Conservation (phyloP, 2,113 vertebrate genomes). For the Neogobius melanostomus region DNA sequence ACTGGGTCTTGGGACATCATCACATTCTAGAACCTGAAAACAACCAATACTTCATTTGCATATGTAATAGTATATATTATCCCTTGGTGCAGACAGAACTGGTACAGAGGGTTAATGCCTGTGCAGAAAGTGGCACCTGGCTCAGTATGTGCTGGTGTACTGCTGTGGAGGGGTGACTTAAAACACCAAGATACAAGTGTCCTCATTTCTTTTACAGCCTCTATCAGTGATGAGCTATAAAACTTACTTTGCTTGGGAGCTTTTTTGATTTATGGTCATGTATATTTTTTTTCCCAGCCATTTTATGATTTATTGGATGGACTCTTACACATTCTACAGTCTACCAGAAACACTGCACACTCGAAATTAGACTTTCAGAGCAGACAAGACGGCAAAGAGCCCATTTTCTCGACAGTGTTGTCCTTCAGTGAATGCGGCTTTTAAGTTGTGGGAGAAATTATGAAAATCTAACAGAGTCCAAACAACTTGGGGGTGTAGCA, state of each 20-base stretch:
- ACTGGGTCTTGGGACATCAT: no score
- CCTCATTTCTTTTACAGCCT: conserved; percentile 11
- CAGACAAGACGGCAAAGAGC: not conserved
- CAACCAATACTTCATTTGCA: no score
- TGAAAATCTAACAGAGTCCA: not conserved
- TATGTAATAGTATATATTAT: not conserved
- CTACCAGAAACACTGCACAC: not conserved
- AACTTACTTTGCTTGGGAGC: conserved; percentile 8
- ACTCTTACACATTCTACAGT: conserved; percentile 3
- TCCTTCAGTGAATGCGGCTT: conserved; percentile 1
- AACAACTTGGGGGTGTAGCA: no score
- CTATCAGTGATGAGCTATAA: not conserved
- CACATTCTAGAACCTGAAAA: no score
- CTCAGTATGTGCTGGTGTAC: not conserved
- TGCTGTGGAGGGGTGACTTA: not conserved
- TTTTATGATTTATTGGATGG: not conserved
- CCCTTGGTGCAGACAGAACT: not conserved
- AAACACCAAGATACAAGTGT: not conserved
- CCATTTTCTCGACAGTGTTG: not conserved
- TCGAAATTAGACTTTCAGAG: conserved; percentile 4
- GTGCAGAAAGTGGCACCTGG: not conserved
- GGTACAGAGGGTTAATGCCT: not conserved
- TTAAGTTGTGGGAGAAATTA: not conserved
- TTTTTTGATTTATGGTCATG: conserved; percentile 12
- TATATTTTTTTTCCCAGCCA: conserved; percentile 6